Evolutionary conservation across 2,797 vertebrate genomes (phyloP).

Genomic region (Cuculus canorus): DNA sequence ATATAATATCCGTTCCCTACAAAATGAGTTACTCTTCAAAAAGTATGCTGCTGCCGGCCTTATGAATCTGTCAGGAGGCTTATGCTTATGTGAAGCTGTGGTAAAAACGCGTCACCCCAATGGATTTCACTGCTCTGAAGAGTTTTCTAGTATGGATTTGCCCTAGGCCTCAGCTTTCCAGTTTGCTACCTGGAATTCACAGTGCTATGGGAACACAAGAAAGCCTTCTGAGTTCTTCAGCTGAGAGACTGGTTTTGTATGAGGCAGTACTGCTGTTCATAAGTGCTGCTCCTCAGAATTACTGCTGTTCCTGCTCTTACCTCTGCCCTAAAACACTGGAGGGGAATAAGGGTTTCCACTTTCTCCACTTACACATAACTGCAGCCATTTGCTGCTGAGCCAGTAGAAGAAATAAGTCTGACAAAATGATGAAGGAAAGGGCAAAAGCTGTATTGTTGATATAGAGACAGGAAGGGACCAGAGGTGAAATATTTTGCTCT

Average conservation of each 20-base stretch:
- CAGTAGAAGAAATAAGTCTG: not conserved
- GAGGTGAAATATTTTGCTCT: not conserved
- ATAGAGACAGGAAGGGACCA: not conserved
- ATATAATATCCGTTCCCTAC: not conserved
- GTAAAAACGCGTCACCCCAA: not conserved
- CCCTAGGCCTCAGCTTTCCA: not conserved
- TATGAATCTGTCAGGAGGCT: not conserved
- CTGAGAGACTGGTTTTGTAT: not conserved
- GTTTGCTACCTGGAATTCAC: not conserved
- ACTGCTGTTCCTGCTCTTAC: not conserved
- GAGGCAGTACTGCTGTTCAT: not conserved
- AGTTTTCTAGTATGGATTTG: not conserved
- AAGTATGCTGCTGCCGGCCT: not conserved
- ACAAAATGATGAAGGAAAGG: not conserved
- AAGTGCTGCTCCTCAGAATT: not conserved
- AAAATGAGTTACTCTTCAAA: not conserved
- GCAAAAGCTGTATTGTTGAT: not conserved
- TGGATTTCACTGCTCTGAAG: not conserved
- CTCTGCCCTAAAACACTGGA: rapidly evolving
- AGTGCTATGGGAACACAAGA: not conserved
- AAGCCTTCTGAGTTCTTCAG: not conserved
- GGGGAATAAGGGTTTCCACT: not conserved
- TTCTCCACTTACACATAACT: not conserved
- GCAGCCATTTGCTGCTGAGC: not conserved
- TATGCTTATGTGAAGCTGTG: not conserved